Percentiles rank a stretch among this genome's conserved stretches.
phyloP scores from a whole-genome alignment of 92 coral and sea anemone species.

The Montipora capitata region DNA sequence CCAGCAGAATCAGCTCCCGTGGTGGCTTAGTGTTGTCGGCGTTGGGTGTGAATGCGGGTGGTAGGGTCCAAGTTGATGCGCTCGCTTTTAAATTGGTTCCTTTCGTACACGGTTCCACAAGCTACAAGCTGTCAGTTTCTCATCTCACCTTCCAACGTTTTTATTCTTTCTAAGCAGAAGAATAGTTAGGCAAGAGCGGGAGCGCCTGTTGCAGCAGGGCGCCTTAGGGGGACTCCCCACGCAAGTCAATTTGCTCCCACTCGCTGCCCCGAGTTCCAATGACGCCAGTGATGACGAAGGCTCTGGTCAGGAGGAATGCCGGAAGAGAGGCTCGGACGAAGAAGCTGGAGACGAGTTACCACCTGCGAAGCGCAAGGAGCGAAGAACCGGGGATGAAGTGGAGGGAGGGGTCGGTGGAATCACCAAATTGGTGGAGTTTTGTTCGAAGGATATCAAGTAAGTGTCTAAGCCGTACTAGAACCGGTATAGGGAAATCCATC shows the following conservation, averaged over 20 bases:
- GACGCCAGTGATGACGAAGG: constrained; percentile 71
- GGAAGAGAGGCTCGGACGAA: constrained; percentile 77
- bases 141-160: not conserved
- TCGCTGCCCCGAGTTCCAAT: constrained; percentile 69
- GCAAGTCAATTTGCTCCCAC: constrained; percentile 81
- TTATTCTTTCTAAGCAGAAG: constrained; percentile 39
- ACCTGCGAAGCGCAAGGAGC: constrained; percentile 79
- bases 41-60: too few species aligned
- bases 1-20: too few species aligned
- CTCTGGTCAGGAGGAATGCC: constrained; percentile 62
- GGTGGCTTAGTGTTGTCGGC: not conserved
- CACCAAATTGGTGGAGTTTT: constrained; percentile 98
- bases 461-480: constrained; percentile 5
- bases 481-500: too few species aligned
- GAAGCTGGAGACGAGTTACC: constrained; percentile 83
- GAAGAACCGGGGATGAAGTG: constrained; percentile 79
- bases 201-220: constrained; percentile 81
- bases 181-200: constrained; percentile 86
- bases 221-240: constrained; percentile 91
- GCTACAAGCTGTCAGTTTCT: not conserved
- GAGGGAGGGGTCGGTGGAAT: constrained; percentile 92
- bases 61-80: too few species aligned
- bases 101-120: too few species aligned
- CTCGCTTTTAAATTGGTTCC: too few species aligned
- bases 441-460: constrained; percentile 99